Evolutionary conservation across 2,113 vertebrate species (phyloP), one percentile per base, ranked within the genome.

Genomic region (Malurus melanocephalus): DNA sequence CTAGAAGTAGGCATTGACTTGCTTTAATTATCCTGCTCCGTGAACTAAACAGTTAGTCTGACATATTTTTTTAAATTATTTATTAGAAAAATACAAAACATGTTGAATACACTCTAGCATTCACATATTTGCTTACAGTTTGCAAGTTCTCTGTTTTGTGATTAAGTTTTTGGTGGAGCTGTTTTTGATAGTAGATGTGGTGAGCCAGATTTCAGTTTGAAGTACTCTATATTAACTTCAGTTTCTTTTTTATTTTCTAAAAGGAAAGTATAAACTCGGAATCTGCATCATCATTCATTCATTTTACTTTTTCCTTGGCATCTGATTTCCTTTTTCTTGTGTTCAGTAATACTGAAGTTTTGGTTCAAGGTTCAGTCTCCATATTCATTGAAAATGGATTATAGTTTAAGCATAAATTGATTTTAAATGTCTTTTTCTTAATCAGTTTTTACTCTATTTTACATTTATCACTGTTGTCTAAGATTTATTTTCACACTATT

Each of bases 131-230:
- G 18, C 53, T 90, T 81, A 32, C 18, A 40, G 14, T 65, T 79
- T 76, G 2, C 46, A 89, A 48, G 43, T 28, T 55, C 15, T 27
- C 1, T 1, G 4, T 38, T 64, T 59, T 42, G 22, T 43, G 11
- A 4, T 42, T 43, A 24, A 11, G 4, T 30, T 13, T 43, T 65
- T 56, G 22, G 13, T 24, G 2, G 0, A 2, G 0, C 0, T 3
- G 15, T 53, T n/a, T 35, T n/a, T 7, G 1, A 6, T 27, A 35
- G 9, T 1, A 0, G 4, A 4, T 32, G 2, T 57, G 19, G 2
- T 46, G 17, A 43, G 6, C 46, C 20, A 32, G 13, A 56, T 62
- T 90, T 69, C 32, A 57, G 5, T 55, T 64, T 79, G 20, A 81
- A 84, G 23, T 55, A 57, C 23, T 82, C 11, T 56, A 2, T 26